These are phyloP conservation scores for Xylophagus ater DNA, from an alignment of 2,888 invertebrate genomes.

Conservation along the genomic window DNA sequence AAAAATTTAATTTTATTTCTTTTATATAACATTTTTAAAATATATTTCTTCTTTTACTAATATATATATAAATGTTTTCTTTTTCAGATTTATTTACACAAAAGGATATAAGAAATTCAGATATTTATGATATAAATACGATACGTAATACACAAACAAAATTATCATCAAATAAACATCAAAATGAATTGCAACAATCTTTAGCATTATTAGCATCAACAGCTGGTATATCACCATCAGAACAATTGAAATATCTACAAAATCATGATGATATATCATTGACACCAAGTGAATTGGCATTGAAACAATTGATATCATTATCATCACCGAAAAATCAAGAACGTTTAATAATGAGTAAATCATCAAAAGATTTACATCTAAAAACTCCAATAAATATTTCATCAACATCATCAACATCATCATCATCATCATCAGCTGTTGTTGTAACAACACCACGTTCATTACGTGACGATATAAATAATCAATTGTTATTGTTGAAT, in stretches of 20 bases:
- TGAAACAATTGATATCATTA: conserved; percentile 34
- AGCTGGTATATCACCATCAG: not conserved
- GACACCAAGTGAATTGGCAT: conserved; percentile 19
- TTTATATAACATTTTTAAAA: too few relatives aligned
- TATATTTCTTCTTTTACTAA: too few relatives aligned
- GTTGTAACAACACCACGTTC: not conserved
- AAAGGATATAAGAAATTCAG: too few relatives aligned
- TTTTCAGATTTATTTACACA: too few relatives aligned
- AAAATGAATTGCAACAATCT: too few relatives aligned
- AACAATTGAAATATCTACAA: not conserved
- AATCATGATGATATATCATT: conserved; percentile 10
- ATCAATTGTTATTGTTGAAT: too few relatives aligned
- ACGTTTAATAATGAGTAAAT: conserved; percentile 24
- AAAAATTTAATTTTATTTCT: too few relatives aligned
- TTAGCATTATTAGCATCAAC: conserved; percentile 4
- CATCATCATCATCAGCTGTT: not conserved
- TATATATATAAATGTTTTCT: too few relatives aligned
- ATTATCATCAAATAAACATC: conserved; percentile 1
- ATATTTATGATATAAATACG: too few relatives aligned
- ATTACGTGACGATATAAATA: too few relatives aligned
- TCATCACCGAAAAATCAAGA: conserved; percentile 29
- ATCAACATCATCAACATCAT: not conserved
- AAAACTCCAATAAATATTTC: conserved; percentile 26
- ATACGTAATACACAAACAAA: too few relatives aligned
- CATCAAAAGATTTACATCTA: conserved; percentile 21